Evolutionary conservation across 2,797 vertebrate species (phyloP), one percentile per base, ranked within the genome.

Genomic region (Mallotus villosus): DNA sequence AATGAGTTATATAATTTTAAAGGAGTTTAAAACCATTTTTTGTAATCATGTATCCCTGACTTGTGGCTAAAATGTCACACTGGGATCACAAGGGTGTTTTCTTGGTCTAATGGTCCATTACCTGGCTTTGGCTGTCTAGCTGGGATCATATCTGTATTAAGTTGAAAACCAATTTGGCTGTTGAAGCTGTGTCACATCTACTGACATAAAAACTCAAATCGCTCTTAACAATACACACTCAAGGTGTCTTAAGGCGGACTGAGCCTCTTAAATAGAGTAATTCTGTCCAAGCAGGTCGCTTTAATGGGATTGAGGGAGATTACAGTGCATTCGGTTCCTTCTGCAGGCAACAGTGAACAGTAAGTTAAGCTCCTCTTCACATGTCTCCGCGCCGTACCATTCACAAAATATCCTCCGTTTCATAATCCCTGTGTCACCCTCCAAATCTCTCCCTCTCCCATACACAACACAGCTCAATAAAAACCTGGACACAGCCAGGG

Each of bases 221-320:
- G 57, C 71, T 71, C 55, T 67, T 71, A 75, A 86, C 80, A 88
- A 87, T 84, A 83, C 79, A 74, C 2, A 73, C 79, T 79, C 64
- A 61, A 53, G 71, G 74, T 70, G 80, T 80, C 67, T 80, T 66
- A 88, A 85, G 85, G 84, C 77, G 8, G 57, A 16, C 74, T 87
- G 85, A 91, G 88, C 84, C 79, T 78, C 85, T 89, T 85, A 82
- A 82, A 83, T n/a, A 73, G 72, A 81, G 68, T 84, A 78, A 89
- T 88, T 86, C 87, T 84, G 80, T 77, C 79, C 66, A 76, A 82
- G 87, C 84, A 88, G 87, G 85, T 86, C 83, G 77, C 82, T 86
- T 87, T 90, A 91, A 91, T 86, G 87, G 89, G 88, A 91, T 90
- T 87, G 86, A 29, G 79, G 67, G 79, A 92, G 90, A 92, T 92